Evolutionary conservation across 2,113 vertebrate species (phyloP), one percentile per base, ranked within the genome.

Genomic region (Aegotheles bennettii): DNA sequence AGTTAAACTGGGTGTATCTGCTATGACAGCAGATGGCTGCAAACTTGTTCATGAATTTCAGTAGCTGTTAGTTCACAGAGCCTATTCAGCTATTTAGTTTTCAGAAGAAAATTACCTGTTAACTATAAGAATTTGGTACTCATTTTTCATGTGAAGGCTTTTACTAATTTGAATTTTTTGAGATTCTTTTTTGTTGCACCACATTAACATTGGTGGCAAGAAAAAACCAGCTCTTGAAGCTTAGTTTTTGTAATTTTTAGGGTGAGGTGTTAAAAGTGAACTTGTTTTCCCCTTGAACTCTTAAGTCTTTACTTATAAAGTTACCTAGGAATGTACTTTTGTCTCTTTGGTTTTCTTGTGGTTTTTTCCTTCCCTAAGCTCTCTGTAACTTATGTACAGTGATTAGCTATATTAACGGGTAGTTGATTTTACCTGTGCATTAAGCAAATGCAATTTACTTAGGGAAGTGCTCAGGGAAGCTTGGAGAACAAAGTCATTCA

Each of bases 381-480:
- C 48, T 89, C 74, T 59, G 14, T 70, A 78, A 51, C 3, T 17
- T 63, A 13, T 2, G 14, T 79, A 38, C 38, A 67, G 84, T 86
- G 71, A 94, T 96, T 94, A 95, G 75, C 87, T 86, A 4, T 71
- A 59, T 84, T 93, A 97, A 91, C 84, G 65, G 89, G 87, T 85
- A 86, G 92, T 89, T 96, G 80, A 61, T 94, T 96, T 96, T 95
- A 87, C 92, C 70, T 88, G 56, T 90, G 77, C 73, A 70, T 95
- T 96, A 92, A 87, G 79, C 87, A 95, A 96, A 94, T 94, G 76
- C 42, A 94, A 70, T 97, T 95, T 89, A 63, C 83, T 84, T 73
- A 40, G 54, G 54, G 56, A n/a, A 86, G 43, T 74, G 89, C 74
- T 92, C 43, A 63, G 76, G 48, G 71, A 94, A 84, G 90, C 89